phyloP scores from a whole-genome alignment of 2,113 vertebrate species.

The Rhinoptilus africanus region DNA sequence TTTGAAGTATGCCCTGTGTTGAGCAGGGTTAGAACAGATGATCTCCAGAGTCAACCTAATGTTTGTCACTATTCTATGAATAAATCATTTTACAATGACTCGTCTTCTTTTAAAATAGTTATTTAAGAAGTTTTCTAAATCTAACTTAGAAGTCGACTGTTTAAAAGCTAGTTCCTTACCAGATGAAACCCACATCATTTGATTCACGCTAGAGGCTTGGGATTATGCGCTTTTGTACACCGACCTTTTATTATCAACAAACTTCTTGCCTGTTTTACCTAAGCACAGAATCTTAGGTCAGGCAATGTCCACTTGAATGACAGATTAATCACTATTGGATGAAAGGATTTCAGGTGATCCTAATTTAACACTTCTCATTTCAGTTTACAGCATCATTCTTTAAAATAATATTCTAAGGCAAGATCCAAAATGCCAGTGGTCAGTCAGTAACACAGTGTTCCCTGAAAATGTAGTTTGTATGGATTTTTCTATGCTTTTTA shows the following conservation, averaged over 20 bases:
- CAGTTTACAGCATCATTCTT: background rate
- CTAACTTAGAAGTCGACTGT: background rate
- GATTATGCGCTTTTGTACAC: background rate
- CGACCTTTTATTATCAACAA: background rate
- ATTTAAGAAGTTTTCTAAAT: background rate
- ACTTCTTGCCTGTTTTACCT: background rate
- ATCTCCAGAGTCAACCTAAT: background rate
- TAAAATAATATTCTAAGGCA: background rate
- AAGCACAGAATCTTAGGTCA: background rate
- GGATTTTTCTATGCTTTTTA: background rate
- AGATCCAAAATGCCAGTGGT: background rate
- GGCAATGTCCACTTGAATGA: background rate
- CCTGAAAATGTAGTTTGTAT: background rate
- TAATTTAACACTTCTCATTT: background rate
- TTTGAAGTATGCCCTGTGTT: background rate
- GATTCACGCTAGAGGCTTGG: background rate
- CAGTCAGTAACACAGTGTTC: background rate
- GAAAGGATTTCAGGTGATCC: slow-evolving; percentile 3
- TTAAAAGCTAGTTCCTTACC: background rate
- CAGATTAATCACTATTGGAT: background rate
- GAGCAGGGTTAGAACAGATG: background rate
- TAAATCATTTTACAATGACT: background rate
- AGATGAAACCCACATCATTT: background rate
- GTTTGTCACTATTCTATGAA: background rate
- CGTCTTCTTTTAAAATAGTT: background rate